Evolutionary conservation across 2,888 invertebrate species (phyloP).

Genomic region (Colostygia pectinataria): DNA sequence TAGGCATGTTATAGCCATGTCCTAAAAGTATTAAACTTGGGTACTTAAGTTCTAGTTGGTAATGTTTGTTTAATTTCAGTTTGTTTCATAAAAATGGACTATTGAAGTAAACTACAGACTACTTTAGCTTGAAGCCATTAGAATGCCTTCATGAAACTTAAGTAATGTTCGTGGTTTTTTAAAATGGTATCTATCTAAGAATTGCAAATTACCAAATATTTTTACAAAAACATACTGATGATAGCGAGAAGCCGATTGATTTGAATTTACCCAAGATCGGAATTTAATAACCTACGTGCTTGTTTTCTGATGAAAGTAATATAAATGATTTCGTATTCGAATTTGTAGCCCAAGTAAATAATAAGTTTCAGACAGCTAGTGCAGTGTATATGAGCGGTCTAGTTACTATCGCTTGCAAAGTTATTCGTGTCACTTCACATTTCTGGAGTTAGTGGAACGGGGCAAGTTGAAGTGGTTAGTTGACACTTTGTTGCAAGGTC

Average conservation of each 20-base stretch:
- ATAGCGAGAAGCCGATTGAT: too few species aligned
- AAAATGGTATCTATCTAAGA: too few species aligned
- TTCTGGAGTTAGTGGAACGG: slow-evolving; percentile 48
- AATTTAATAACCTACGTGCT: too few species aligned
- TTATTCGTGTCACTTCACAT: slow-evolving; percentile 62
- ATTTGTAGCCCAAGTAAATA: background rate
- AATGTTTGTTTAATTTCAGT: slow-evolving; percentile 26
- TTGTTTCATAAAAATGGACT: slow-evolving; percentile 20
- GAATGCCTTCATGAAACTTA: too few species aligned
- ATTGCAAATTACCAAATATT: too few species aligned
- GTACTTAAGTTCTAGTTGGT: slow-evolving; percentile 41
- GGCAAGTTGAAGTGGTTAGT: slow-evolving; percentile 61
- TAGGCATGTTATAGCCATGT: slow-evolving; percentile 41
- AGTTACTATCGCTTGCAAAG: slow-evolving; percentile 57
- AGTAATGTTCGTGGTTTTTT: too few species aligned
- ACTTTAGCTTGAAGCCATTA: background rate
- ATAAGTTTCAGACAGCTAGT: slow-evolving; percentile 10
- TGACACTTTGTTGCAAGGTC: slow-evolving; percentile 71
- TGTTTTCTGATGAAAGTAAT: too few species aligned
- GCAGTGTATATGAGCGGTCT: slow-evolving; percentile 26
- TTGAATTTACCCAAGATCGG: too few species aligned
- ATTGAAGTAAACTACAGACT: background rate
- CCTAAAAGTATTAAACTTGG: slow-evolving; percentile 49
- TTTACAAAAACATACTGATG: too few species aligned
- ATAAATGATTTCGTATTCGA: too few species aligned